Base-by-base conservation (phyloP, 2,888 invertebrate genomes). In the Philopedon plagiatum region DNA sequence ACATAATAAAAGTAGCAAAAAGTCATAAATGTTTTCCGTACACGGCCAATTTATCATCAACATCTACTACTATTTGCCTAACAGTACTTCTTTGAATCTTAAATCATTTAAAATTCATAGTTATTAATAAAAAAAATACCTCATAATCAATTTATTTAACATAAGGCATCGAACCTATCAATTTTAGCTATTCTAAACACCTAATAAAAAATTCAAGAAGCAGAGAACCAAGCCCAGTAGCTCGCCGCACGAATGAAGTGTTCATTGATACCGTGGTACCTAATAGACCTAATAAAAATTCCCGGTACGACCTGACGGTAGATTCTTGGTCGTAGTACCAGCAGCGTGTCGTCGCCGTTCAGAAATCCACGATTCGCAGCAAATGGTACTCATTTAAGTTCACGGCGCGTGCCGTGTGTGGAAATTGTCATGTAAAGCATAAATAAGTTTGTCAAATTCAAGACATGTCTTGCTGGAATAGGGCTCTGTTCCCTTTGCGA, bases 221-320 rank as follows among this genome's bases (percentile, higher is more conserved):
- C 61, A 46, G 15, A n/a, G 39, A 19, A 41, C 69, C 69, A 44
- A 62, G 62, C 69, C 69, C 69, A 69, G 69, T 69, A 69, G 69
- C 56, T 41, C 29, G 56, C 26, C 44, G 54, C 49, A 41, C 44
- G 51, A 69, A 63, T 69, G 62, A 69, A 62, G 62, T 69, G 69
- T 56, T 62, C 69, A 69, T 69, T 69, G 69, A 69, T 69, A 69
- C 37, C 56, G 62, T 63, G 62, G 62, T 62, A 46, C 56, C 32
- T 69, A 69, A 69, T 69, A 62, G 69, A 34, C 56, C 29, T 57
- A 62, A 69, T 69, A 69, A 69, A 69, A 69, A 69, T 69, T 69
- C 69, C 62, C 23, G 44, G n/a, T 39, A 29, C 62, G 62, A 56
- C 37, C 54, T 41, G 56, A 65, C 23, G 51, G 23, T 63, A 66